These are phyloP conservation scores for Cremastinae sp. DNA, from an alignment of 2,888 invertebrate genomes.

Conservation along the genomic window DNA sequence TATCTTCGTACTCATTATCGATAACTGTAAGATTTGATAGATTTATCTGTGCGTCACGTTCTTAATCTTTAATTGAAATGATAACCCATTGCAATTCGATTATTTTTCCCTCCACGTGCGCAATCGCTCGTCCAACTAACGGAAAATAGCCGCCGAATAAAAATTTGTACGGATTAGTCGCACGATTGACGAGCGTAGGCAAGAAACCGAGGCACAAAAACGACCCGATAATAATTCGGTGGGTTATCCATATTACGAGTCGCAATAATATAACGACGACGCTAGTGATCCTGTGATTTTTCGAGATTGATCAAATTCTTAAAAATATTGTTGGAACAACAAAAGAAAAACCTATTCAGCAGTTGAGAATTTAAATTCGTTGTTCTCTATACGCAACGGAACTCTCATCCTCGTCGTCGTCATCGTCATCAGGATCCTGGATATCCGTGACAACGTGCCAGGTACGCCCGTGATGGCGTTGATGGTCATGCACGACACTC, in stretches of 20 bases:
- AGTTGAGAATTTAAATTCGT: slow-evolving; percentile 37
- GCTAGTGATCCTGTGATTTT: no score
- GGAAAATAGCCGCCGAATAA: not conserved
- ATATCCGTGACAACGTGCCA: slow-evolving; percentile 66
- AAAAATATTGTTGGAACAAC: not conserved
- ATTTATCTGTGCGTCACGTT: not conserved
- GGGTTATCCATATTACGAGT: not conserved
- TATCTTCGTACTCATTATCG: not conserved
- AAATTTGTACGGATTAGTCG: slow-evolving; percentile 7
- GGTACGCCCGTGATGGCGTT: slow-evolving; percentile 52
- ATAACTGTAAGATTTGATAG: not conserved
- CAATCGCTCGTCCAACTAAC: slow-evolving; percentile 11
- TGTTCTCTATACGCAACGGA: slow-evolving; percentile 42
- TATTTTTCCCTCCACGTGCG: slow-evolving; percentile 19
- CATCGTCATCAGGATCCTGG: slow-evolving; percentile 61
- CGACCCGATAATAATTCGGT: no score
- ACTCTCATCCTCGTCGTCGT: slow-evolving; percentile 44
- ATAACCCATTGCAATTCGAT: slow-evolving; percentile 19
- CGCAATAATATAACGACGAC: not conserved
- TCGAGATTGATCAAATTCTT: no score
- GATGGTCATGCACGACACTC: slow-evolving; percentile 77
- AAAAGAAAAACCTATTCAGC: not conserved
- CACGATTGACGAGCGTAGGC: slow-evolving; percentile 12
- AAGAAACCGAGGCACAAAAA: not conserved
- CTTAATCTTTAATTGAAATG: slow-evolving; percentile 18